These are phyloP conservation scores for Chanos chanos DNA, from an alignment of 2,797 vertebrate genomes.

Conservation along the genomic window DNA sequence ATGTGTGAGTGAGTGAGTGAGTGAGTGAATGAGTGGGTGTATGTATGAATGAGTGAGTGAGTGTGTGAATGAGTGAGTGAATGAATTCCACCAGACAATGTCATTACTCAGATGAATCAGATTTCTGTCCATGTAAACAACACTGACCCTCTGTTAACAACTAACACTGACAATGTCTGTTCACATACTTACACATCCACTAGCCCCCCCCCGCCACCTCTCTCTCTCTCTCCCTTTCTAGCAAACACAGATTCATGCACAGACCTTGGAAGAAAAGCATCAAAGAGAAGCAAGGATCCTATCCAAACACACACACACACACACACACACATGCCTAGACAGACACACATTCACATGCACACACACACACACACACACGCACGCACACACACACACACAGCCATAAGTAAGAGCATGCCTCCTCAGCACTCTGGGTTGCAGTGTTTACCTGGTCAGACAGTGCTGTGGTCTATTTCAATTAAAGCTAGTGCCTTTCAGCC, in stretches of 20 bases:
- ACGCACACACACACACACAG: not conserved
- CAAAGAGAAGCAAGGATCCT: not conserved
- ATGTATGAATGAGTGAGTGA: too few relatives aligned
- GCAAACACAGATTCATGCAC: conserved; percentile 24
- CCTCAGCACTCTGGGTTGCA: conserved; percentile 40
- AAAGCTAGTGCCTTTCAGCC: too few relatives aligned
- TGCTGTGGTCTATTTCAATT: conserved; percentile 56
- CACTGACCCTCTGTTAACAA: too few relatives aligned
- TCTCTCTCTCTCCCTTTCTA: conserved; percentile 22
- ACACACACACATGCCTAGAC: conserved; percentile 30
- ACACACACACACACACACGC: not conserved
- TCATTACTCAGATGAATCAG: too few relatives aligned
- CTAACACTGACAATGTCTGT: too few relatives aligned
- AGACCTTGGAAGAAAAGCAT: not conserved
- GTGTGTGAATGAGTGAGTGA: too few relatives aligned
- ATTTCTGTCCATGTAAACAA: too few relatives aligned
- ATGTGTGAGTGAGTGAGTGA: too few relatives aligned
- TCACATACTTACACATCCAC: not conserved
- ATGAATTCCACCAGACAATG: too few relatives aligned
- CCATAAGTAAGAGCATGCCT: not conserved
- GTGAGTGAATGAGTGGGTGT: too few relatives aligned
- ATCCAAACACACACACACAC: conserved; percentile 22
- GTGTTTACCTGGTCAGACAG: conserved; percentile 59
- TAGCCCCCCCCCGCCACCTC: conserved; percentile 34
- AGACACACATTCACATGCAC: conserved; percentile 30